Evolutionary conservation across 2,113 vertebrate species (phyloP).

Genomic region (Poeciliopsis turrubarensis): DNA sequence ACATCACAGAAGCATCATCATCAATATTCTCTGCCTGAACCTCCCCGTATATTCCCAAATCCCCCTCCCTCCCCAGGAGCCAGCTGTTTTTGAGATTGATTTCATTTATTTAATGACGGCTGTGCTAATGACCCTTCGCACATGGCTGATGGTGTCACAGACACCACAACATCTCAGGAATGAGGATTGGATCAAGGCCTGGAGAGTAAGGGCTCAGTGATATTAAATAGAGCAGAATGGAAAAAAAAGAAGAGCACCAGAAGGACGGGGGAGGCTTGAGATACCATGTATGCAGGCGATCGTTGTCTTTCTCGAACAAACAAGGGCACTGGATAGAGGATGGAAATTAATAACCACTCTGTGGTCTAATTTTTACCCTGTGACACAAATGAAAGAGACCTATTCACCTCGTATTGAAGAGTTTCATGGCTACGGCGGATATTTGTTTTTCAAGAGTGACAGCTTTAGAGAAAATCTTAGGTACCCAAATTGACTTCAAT

Average conservation of each 20-base stretch:
- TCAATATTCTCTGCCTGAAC: constrained; percentile 63
- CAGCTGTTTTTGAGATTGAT: constrained; percentile 87
- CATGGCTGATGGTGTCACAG: constrained; percentile 78
- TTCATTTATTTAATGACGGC: constrained; percentile 87
- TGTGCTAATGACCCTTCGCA: constrained; percentile 81
- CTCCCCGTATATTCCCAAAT: constrained; percentile 62
- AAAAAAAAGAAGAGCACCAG: constrained; percentile 28
- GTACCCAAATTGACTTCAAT: constrained; percentile 33
- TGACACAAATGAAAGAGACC: constrained; percentile 65
- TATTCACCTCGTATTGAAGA: constrained; percentile 59
- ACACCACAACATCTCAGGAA: constrained; percentile 72
- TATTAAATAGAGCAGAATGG: constrained; percentile 54
- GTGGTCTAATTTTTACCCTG: constrained; percentile 57
- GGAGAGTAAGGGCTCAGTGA: constrained; percentile 47
- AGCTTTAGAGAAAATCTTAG: constrained; percentile 32
- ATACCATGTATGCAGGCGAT: constrained; percentile 46
- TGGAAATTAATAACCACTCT: constrained; percentile 69
- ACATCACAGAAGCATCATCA: constrained; percentile 36
- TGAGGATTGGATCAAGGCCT: constrained; percentile 64
- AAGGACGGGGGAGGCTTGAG: constrained; percentile 33
- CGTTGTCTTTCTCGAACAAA: constrained; percentile 74
- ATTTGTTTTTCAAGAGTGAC: constrained; percentile 60
- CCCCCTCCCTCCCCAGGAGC: constrained; percentile 69
- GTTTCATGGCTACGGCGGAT: constrained; percentile 44
- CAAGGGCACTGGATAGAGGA: constrained; percentile 68